Evolutionary conservation across 2,113 vertebrate genomes (phyloP).

Genomic region (Clarias macrocephalus): DNA sequence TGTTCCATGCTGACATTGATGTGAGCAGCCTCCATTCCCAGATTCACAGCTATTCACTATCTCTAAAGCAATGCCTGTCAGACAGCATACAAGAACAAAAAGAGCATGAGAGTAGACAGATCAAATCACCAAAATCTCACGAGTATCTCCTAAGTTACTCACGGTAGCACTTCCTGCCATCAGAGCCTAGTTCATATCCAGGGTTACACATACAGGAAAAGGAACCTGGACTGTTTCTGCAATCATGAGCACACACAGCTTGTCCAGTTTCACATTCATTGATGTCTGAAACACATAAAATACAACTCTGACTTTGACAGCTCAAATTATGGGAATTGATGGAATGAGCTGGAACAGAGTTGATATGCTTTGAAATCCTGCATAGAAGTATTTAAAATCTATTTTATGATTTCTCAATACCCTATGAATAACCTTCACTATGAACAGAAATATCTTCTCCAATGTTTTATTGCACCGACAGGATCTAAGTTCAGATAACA

Average conservation of each 20-base stretch:
- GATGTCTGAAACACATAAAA: conserved; percentile 67
- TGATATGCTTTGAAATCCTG: not conserved
- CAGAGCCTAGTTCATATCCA: conserved; percentile 88
- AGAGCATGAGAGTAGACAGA: not conserved
- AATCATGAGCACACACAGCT: conserved; percentile 83
- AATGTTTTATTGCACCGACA: not conserved
- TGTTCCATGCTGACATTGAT: conserved; percentile 84
- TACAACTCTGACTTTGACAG: not conserved
- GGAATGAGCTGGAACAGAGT: not conserved
- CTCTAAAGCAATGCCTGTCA: conserved; percentile 92
- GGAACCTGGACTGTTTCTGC: conserved; percentile 87
- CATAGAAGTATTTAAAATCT: not conserved
- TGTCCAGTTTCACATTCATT: conserved; percentile 71
- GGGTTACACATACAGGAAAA: conserved; percentile 84
- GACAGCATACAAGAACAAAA: not conserved
- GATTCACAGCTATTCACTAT: conserved; percentile 91
- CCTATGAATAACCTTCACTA: not conserved
- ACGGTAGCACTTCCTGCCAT: conserved; percentile 90
- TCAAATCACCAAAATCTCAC: not conserved
- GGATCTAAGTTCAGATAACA: not conserved
- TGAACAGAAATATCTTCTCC: not conserved
- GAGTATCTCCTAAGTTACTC: conserved; percentile 58
- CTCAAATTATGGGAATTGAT: not conserved
- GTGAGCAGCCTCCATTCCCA: conserved; percentile 87
- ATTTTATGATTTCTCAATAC: not conserved